Evolutionary conservation across 2,888 invertebrate species (phyloP).

Genomic region (Pseudolycoriella hygida): DNA sequence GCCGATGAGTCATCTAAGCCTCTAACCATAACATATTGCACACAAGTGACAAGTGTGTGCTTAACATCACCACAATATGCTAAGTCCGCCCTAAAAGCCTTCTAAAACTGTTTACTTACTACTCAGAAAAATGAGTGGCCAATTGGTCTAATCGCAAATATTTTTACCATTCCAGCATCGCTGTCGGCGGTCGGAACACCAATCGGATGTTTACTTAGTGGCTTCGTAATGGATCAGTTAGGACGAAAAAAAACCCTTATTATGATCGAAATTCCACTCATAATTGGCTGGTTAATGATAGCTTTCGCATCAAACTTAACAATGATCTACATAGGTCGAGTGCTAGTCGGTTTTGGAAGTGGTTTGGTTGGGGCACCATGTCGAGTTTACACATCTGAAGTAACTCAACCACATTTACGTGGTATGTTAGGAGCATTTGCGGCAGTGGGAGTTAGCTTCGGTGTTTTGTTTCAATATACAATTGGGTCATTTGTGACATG

Average conservation of each 20-base stretch:
- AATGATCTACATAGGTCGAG: constrained; percentile 45
- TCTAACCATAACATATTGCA: no score
- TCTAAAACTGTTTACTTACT: no score
- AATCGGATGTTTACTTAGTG: constrained; percentile 49
- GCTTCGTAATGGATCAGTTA: constrained; percentile 49
- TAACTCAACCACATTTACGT: constrained; percentile 54
- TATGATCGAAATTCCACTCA: constrained; percentile 45
- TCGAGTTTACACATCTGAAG: constrained; percentile 50
- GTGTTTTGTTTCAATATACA: constrained; percentile 44
- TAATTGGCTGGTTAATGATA: constrained; percentile 48
- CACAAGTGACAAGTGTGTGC: no score
- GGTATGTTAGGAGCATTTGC: constrained; percentile 55
- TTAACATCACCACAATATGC: no score
- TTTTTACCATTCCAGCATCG: no score
- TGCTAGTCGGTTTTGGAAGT: constrained; percentile 48
- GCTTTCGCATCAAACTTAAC: constrained; percentile 37
- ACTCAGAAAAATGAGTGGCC: no score
- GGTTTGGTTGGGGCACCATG: constrained; percentile 58
- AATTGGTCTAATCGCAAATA: no score
- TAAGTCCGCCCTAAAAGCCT: no score
- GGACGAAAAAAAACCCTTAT: constrained; percentile 46
- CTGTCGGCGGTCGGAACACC: constrained; percentile 47
- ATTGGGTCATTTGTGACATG: constrained; percentile 42
- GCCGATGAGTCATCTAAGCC: no score
- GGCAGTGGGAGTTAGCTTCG: constrained; percentile 53